A percentile compares a stretch with the other conserved stretches of the same genome.
phyloP scores from a whole-genome alignment of 2,888 invertebrate genomes.

The Ophion ellenae region DNA sequence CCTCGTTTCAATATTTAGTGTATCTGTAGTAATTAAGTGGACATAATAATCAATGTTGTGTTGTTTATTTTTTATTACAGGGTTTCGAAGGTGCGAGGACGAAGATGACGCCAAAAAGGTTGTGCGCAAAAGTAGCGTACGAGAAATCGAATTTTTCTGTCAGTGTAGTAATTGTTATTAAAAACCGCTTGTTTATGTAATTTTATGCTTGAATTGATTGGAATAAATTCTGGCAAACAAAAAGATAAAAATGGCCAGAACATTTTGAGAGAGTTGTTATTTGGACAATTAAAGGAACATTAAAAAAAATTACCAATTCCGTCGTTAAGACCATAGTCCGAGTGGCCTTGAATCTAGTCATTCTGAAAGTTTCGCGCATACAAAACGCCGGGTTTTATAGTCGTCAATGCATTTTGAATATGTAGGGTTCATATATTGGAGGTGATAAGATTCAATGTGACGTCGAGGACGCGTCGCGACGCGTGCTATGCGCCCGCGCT shows the following conservation, averaged over 20 bases:
- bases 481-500: slow-evolving; percentile 2
- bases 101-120: too few species aligned
- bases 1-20: too few species aligned
- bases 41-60: too few species aligned
- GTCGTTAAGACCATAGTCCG: not conserved
- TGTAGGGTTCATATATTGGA: slow-evolving; percentile 6
- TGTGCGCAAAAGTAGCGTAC: too few species aligned
- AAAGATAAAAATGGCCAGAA: not conserved
- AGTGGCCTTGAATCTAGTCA: not conserved
- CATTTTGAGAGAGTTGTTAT: not conserved
- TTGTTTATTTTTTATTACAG: too few species aligned
- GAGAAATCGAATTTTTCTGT: not conserved
- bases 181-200: not conserved
- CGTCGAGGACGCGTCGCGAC: slow-evolving; percentile 41
- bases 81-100: too few species aligned
- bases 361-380: not conserved
- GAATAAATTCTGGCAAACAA: not conserved
- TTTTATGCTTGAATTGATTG: too few species aligned
- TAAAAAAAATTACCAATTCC: not conserved
- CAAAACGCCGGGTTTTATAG: not conserved
- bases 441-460: slow-evolving; percentile 47
- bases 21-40: too few species aligned
- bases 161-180: not conserved
- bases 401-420: not conserved
- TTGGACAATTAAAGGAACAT: not conserved